Base-by-base conservation (phyloP, 2,888 invertebrate species). In the Blastobasis adustella region DNA sequence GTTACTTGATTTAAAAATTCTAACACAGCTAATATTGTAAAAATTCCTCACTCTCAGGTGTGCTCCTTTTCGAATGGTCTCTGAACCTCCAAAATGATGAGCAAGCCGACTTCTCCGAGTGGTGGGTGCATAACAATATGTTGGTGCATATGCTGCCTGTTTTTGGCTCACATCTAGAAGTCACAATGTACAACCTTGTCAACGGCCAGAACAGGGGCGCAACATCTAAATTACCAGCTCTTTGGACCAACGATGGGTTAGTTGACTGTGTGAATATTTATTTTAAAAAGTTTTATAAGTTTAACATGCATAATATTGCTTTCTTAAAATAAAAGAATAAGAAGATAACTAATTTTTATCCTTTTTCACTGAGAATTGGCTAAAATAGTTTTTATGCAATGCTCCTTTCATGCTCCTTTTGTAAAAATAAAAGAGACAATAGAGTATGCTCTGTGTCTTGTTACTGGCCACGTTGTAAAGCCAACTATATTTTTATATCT, bases 41-140 rank as follows among this genome's bases (percentile, higher is more conserved):
- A 6, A 7, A 45, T 39, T 38, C 6, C n/a, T 7, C 10, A 6
- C 49, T 10, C 44, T 4, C 59, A 89, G 89, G 92, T 10, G 81
- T 92, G 44, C 84, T 95, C 4, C 76, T 92, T n/a, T 93, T 92
- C 88, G 95, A 95, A 75, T 95, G 95, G 95, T 91, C 91, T 0
- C 62, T 93, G n/a, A 75, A 76, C 0, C 71, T 89, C 5, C 79
- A 87, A 50, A 78, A 82, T 47, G 78, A 80, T 1, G 73, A 79
- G 0, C 66, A 68, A 5, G 83, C 89, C 0, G 82, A 88, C 9
- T 74, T 82, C 54, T 88, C 90, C 0, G 81, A 90, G 54, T 93
- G 92, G 91, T 90, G 91, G 79, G 89, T 92, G 52, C 82, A 89
- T 49, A 86, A 91, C 49, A 86, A 89, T 6, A 71, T 90, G 65